These are phyloP conservation scores for Microplitis demolitor DNA, from an alignment of 1,140 invertebrate genomes.

Conservation along the genomic window DNA sequence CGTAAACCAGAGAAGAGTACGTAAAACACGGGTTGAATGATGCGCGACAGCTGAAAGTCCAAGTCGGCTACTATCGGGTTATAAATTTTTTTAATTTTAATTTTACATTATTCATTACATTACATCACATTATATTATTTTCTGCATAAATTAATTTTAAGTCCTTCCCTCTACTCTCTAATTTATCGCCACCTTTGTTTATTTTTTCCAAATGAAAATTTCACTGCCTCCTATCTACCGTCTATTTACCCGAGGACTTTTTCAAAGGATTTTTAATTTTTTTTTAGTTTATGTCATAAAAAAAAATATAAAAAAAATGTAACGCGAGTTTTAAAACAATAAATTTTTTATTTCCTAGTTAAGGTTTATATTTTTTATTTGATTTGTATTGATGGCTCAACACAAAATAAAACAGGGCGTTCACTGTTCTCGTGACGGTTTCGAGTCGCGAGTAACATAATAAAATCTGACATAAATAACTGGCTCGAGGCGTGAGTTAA, in stretches of 20 bases:
- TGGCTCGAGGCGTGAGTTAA: conserved; percentile 19
- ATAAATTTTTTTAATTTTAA: not conserved
- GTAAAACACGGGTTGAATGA: conserved; percentile 37
- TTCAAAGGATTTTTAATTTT: no score
- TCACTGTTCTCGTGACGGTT: conserved; percentile 25
- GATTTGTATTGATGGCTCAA: not conserved
- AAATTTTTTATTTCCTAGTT: conserved; percentile 2
- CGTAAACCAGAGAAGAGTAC: conserved; percentile 24
- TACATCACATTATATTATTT: no score
- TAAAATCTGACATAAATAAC: conserved; percentile 36
- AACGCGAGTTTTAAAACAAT: no score
- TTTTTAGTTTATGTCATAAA: no score
- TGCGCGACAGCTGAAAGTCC: conserved; percentile 40
- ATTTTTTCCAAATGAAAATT: no score
- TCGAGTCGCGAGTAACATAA: conserved; percentile 17
- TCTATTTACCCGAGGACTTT: no score
- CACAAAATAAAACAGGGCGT: conserved; percentile 23
- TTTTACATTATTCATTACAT: not conserved
- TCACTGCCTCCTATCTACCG: no score
- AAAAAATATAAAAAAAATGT: no score
- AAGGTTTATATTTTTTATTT: not conserved
- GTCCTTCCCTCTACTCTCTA: no score
- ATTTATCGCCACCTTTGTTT: no score
- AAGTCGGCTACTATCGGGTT: not conserved
- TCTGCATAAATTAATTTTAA: no score